phyloP scores from a whole-genome alignment of 2,797 vertebrate species.

The Galago senegalensis region DNA sequence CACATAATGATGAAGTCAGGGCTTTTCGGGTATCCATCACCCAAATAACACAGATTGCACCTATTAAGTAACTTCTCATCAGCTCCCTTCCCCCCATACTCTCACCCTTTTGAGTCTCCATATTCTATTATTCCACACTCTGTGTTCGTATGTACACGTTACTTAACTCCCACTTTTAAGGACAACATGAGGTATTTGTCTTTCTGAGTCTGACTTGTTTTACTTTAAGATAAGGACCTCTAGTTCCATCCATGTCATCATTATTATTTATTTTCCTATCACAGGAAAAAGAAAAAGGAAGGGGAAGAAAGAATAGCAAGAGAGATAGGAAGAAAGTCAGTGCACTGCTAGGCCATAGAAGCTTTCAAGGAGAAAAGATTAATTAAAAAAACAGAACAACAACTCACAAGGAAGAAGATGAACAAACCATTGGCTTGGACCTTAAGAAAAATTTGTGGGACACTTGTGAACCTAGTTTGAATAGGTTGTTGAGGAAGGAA shows the following conservation, averaged over 20 bases:
- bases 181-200: neutral
- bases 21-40: neutral
- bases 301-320: neutral
- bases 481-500: conserved; percentile 1
- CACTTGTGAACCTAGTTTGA: neutral
- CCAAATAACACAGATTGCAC: neutral
- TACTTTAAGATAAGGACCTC: neutral
- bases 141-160: neutral
- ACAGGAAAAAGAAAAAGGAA: neutral
- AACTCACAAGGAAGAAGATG: neutral
- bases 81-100: neutral
- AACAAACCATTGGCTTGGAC: neutral
- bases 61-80: neutral
- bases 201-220: neutral
- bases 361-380: neutral
- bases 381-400: neutral
- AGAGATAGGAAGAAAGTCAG: neutral
- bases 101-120: neutral
- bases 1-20: too few relatives aligned
- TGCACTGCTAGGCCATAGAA: neutral
- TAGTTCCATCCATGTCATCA: too few relatives aligned
- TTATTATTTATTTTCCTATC: neutral
- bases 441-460: neutral
- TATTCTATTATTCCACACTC: neutral
- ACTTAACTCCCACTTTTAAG: neutral